Evolutionary conservation across 1,140 invertebrate species (phyloP).

Genomic region (Macrosteles quadrilineatus): DNA sequence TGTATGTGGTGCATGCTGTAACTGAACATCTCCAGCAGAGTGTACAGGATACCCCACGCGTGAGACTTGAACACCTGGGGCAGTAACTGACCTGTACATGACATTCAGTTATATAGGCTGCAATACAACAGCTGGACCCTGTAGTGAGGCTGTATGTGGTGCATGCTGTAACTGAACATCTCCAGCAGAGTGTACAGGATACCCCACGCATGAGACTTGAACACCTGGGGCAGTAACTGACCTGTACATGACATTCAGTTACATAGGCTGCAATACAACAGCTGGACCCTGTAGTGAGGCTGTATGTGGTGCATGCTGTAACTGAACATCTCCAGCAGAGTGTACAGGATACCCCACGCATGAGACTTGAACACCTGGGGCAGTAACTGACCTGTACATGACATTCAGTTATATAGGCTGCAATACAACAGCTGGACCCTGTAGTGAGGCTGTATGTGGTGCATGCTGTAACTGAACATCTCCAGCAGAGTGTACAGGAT

Average conservation of each 20-base stretch:
- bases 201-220: conserved; percentile 91
- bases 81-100: conserved; percentile 72
- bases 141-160: conserved; percentile 95
- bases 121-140: conserved; percentile 87
- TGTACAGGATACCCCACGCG: conserved; percentile 93
- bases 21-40: conserved; percentile 94
- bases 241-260: conserved; percentile 63
- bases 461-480: conserved; percentile 95
- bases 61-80: conserved; percentile 90
- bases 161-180: conserved; percentile 95
- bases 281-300: conserved; percentile 89
- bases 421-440: conserved; percentile 87
- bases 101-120: conserved; percentile 17
- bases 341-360: conserved; percentile 93
- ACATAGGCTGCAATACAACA: conserved; percentile 86
- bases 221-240: conserved; percentile 85
- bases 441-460: conserved; percentile 95
- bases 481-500: conserved; percentile 92
- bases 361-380: conserved; percentile 90
- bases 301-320: conserved; percentile 96
- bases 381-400: conserved; percentile 72
- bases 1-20: conserved; percentile 96
- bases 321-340: conserved; percentile 94
- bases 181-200: conserved; percentile 92
- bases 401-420: too few species aligned